These are phyloP conservation scores for Elegia similella DNA, from an alignment of 2,888 invertebrate genomes.

Conservation along the genomic window DNA sequence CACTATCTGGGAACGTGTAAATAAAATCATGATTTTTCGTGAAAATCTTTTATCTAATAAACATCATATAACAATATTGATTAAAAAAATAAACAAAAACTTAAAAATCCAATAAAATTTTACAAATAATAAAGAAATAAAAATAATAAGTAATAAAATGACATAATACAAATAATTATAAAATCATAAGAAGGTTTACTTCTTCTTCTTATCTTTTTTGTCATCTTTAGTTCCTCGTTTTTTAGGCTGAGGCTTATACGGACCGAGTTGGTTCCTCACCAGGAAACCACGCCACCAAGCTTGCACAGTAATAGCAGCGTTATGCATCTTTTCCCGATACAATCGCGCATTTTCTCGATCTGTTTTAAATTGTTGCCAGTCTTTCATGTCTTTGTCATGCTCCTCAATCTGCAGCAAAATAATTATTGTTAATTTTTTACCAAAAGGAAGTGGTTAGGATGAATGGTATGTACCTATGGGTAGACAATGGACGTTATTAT, in stretches of 20 bases:
- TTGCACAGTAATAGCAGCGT: constrained; percentile 57
- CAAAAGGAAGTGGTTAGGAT: too few relatives aligned
- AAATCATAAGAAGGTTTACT: background rate
- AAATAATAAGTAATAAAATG: too few relatives aligned
- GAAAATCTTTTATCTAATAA: too few relatives aligned
- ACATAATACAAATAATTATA: background rate
- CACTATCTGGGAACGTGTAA: too few relatives aligned
- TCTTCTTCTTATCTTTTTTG: constrained; percentile 30
- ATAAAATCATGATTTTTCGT: too few relatives aligned
- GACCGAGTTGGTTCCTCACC: constrained; percentile 63
- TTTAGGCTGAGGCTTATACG: constrained; percentile 43
- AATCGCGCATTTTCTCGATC: constrained; percentile 51
- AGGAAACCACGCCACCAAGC: constrained; percentile 73
- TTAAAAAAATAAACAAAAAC: background rate
- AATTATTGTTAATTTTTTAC: too few relatives aligned
- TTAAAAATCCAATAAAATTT: background rate
- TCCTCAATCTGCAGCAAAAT: constrained; percentile 40
- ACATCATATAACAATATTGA: too few relatives aligned
- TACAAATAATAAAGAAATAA: background rate
- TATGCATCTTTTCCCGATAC: constrained; percentile 56
- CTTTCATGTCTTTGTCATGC: constrained; percentile 47
- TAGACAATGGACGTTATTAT: too few relatives aligned
- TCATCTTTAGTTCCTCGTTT: constrained; percentile 30
- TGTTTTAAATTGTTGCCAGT: constrained; percentile 58
- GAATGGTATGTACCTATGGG: too few relatives aligned